Conservation (phyloP, 1,140 invertebrate genomes). For the Pachyrhynchus sulphureomaculatus region DNA sequence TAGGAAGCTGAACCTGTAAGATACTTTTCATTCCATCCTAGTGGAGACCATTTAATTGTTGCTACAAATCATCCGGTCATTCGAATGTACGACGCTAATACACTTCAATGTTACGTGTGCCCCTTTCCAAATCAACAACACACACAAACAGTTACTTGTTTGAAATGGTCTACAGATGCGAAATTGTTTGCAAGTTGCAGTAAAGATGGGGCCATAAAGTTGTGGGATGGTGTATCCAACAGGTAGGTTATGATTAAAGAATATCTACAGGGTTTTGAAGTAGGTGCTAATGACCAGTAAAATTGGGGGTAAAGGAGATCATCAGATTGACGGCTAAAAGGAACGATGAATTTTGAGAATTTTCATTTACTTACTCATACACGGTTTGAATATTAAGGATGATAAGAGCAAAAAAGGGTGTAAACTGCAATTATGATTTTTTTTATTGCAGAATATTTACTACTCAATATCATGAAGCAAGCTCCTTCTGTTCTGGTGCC, state of each 20-base stretch:
- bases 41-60: slow-evolving; percentile 91
- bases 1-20: slow-evolving; percentile 88
- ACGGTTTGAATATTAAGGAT: too few species aligned
- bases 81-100: slow-evolving; percentile 92
- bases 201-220: slow-evolving; percentile 91
- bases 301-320: too few species aligned
- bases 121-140: slow-evolving; percentile 91
- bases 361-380: too few species aligned
- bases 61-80: slow-evolving; percentile 91
- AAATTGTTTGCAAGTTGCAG: slow-evolving; percentile 87
- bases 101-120: slow-evolving; percentile 93
- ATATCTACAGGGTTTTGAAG: too few species aligned
- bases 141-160: slow-evolving; percentile 73
- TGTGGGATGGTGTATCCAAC: slow-evolving; percentile 95
- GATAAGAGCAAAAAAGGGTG: too few species aligned
- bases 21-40: slow-evolving; percentile 91
- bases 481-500: too few species aligned
- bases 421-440: too few species aligned
- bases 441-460: too few species aligned
- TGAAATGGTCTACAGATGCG: slow-evolving; percentile 74
- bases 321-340: too few species aligned
- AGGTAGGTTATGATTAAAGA: slow-evolving; percentile 47
- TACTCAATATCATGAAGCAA: too few species aligned
- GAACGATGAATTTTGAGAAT: too few species aligned
- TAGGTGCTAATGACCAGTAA: too few species aligned